Conservation (phyloP, 2,113 vertebrate genomes). For the Psittacara wagleri region DNA sequence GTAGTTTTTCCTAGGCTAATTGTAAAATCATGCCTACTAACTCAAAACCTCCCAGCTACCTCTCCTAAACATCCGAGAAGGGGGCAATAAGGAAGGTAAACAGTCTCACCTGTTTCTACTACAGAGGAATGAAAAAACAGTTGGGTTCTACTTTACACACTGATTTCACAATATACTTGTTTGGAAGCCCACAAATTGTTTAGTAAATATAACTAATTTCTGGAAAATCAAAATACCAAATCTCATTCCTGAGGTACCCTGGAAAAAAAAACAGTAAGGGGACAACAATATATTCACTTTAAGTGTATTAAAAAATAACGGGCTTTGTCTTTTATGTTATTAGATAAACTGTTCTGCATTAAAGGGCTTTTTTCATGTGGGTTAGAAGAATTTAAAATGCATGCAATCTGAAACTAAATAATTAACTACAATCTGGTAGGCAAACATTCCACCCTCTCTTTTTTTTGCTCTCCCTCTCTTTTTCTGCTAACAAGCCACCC, state of each 20-base stretch:
- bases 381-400: conserved; percentile 28
- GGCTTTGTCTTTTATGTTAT: conserved; percentile 27
- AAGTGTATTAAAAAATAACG: background rate
- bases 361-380: conserved; percentile 54
- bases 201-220: background rate
- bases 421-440: conserved; percentile 65
- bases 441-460: conserved; percentile 72
- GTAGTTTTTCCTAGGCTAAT: background rate
- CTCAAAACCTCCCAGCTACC: background rate
- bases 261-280: background rate
- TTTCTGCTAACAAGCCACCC: conserved; percentile 71
- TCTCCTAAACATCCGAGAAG: background rate
- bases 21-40: background rate
- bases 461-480: conserved; percentile 33
- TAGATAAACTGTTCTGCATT: conserved; percentile 49
- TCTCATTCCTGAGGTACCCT: background rate
- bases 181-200: background rate
- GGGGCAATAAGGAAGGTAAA: background rate
- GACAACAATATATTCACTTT: background rate
- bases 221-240: background rate
- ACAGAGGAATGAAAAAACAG: background rate
- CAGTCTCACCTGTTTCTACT: background rate
- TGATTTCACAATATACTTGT: background rate
- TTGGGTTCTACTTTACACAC: background rate
- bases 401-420: conserved; percentile 71